A percentile compares a stretch with the other conserved stretches of the same genome.
phyloP scores from a whole-genome alignment of 1,140 invertebrate genomes.

The Asobara japonica region DNA sequence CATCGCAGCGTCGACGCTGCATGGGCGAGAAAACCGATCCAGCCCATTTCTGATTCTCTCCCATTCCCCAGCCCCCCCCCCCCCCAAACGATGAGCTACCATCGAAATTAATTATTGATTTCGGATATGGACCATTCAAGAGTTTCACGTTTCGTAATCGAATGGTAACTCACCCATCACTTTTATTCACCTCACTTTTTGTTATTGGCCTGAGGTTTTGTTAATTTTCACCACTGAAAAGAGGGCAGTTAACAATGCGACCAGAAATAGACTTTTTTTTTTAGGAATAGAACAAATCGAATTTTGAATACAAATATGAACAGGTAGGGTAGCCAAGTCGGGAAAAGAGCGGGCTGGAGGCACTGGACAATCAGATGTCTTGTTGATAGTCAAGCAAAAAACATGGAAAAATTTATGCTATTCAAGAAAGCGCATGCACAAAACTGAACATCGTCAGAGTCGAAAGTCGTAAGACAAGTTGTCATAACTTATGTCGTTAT shows the following conservation, averaged over 20 bases:
- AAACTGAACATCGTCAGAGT: too few relatives aligned
- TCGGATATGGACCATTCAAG: slow-evolving; percentile 57
- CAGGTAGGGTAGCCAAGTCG: too few relatives aligned
- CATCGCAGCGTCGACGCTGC: slow-evolving; percentile 48
- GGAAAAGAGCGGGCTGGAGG: too few relatives aligned
- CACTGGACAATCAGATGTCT: too few relatives aligned
- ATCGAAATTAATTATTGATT: slow-evolving; percentile 65
- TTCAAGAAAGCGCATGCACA: too few relatives aligned
- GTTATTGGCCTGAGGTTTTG: neutral
- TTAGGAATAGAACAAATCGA: too few relatives aligned
- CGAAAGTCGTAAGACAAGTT: too few relatives aligned
- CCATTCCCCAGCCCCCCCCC: slow-evolving; percentile 12
- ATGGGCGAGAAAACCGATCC: slow-evolving; percentile 7
- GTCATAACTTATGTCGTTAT: too few relatives aligned
- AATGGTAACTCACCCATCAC: slow-evolving; percentile 49
- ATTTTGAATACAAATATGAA: too few relatives aligned
- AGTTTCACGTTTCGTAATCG: slow-evolving; percentile 52
- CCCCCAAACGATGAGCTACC: slow-evolving; percentile 27
- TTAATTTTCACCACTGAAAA: neutral
- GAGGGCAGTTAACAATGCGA: neutral
- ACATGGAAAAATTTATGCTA: too few relatives aligned
- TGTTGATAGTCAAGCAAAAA: too few relatives aligned
- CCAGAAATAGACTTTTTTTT: neutral
- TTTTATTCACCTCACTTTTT: slow-evolving; percentile 32
- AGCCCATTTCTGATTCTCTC: slow-evolving; percentile 38